These are phyloP conservation scores for Prunella himalayana DNA, from an alignment of 2,113 vertebrate genomes.

Conservation along the genomic window DNA sequence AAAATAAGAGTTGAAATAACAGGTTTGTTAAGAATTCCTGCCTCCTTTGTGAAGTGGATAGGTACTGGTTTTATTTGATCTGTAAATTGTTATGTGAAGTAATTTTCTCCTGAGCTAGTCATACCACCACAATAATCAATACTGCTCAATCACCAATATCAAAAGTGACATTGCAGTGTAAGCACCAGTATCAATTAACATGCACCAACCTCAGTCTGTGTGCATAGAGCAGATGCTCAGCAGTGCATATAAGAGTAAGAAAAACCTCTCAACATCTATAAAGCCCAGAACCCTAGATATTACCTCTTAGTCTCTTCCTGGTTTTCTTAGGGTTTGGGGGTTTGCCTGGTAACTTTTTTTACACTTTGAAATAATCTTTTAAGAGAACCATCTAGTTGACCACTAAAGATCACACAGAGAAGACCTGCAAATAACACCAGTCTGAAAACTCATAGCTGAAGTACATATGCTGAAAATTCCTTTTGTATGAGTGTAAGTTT, in stretches of 20 bases:
- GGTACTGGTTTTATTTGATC: background rate
- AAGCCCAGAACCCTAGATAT: background rate
- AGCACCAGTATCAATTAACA: background rate
- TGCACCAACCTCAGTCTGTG: background rate
- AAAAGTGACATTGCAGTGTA: background rate
- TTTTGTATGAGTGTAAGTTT: background rate
- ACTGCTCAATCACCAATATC: background rate
- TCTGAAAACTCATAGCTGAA: background rate
- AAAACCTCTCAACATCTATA: background rate
- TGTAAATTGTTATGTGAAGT: background rate
- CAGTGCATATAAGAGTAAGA: background rate
- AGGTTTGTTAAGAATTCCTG: background rate
- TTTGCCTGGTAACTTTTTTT: background rate
- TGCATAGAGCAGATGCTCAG: background rate
- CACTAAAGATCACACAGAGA: background rate
- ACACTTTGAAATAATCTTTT: background rate
- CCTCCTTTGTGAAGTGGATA: background rate
- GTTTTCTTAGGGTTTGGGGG: accelerated
- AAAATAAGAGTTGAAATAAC: background rate
- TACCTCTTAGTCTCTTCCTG: background rate
- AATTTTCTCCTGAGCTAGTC: background rate
- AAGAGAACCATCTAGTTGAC: background rate
- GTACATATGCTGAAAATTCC: background rate
- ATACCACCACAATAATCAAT: background rate
- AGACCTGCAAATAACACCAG: background rate